Percentiles rank a stretch among this genome's conserved stretches.
Conservation (phyloP, 2,797 vertebrate species). For the Todus mexicanus region DNA sequence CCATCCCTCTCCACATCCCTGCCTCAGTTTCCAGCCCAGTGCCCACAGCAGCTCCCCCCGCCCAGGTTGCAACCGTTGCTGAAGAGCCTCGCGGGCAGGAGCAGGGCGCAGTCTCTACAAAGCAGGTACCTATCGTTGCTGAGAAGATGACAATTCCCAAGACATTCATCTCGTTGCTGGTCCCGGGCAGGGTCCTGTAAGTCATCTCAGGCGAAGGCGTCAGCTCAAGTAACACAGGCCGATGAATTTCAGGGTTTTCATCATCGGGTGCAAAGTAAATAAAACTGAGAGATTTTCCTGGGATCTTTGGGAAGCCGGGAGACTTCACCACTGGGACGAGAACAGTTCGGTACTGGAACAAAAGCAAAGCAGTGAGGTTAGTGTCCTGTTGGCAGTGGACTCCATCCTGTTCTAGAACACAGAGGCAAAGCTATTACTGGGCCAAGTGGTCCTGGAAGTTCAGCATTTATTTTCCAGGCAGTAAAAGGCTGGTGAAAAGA, state of each 20-base stretch:
- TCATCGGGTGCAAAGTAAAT: constrained; percentile 84
- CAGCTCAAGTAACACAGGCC: constrained; percentile 81
- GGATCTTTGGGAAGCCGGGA: neutral
- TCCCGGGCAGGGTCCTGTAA: constrained; percentile 83
- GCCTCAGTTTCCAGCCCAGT: accelerated
- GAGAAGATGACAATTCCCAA: constrained; percentile 91
- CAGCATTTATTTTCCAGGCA: neutral
- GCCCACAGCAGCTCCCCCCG: neutral
- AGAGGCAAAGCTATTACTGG: neutral
- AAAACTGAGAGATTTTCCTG: constrained; percentile 72
- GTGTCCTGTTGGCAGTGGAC: neutral
- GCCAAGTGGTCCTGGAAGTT: neutral
- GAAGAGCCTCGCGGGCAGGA: neutral
- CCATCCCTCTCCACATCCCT: neutral
- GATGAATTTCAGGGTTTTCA: constrained; percentile 74
- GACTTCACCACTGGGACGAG: constrained; percentile 81
- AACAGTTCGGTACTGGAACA: constrained; percentile 83
- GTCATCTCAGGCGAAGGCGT: constrained; percentile 81
- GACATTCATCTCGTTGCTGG: constrained; percentile 89
- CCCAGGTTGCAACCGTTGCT: accelerated
- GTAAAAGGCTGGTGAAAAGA: neutral
- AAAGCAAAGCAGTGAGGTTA: neutral
- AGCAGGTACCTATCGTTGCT: constrained; percentile 82
- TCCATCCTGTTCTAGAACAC: neutral
- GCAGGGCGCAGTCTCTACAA: accelerated